Percentiles rank a stretch among this genome's conserved stretches.
These are phyloP conservation scores for Boulengeromyrus knoepffleri DNA, from an alignment of 2,113 vertebrate genomes.

Conservation along the genomic window DNA sequence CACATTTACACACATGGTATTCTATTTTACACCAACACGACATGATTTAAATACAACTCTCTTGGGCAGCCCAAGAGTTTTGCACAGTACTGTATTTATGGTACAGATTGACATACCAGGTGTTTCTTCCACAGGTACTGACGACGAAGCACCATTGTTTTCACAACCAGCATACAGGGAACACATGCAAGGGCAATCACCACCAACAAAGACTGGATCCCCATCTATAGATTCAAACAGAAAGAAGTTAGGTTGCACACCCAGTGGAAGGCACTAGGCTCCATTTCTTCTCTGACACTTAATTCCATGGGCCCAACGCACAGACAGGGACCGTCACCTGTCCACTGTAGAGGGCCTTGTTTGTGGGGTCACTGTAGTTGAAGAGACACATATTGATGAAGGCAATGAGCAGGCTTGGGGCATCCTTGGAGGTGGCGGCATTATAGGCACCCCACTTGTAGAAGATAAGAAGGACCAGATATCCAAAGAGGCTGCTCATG, in stretches of 20 bases:
- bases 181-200: slow-evolving; percentile 82
- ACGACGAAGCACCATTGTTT: slow-evolving; percentile 79
- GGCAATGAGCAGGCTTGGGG: slow-evolving; percentile 91
- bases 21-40: background rate
- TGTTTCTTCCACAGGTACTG: slow-evolving; percentile 78
- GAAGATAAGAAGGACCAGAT: slow-evolving; percentile 85
- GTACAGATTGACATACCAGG: slow-evolving; percentile 66
- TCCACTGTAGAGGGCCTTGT: slow-evolving; percentile 78
- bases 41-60: background rate
- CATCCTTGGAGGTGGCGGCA: slow-evolving; percentile 67
- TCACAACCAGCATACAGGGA: slow-evolving; percentile 88
- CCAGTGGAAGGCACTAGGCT: background rate
- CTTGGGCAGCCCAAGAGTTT: background rate
- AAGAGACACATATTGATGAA: slow-evolving; percentile 99
- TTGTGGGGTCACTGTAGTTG: slow-evolving; percentile 70
- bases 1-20: background rate
- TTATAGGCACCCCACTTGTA: slow-evolving; percentile 87
- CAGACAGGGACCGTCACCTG: slow-evolving; percentile 62
- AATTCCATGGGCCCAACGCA: background rate
- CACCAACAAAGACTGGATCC: slow-evolving; percentile 79
- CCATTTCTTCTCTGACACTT: background rate
- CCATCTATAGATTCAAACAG: slow-evolving; percentile 57
- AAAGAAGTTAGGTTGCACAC: background rate
- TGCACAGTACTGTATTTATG: slow-evolving; percentile 3
- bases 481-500: slow-evolving; percentile 86